Evolutionary conservation across 2,888 invertebrate species (phyloP), one percentile per base, ranked within the genome.

Genomic region (Drosophila bunnanda): DNA sequence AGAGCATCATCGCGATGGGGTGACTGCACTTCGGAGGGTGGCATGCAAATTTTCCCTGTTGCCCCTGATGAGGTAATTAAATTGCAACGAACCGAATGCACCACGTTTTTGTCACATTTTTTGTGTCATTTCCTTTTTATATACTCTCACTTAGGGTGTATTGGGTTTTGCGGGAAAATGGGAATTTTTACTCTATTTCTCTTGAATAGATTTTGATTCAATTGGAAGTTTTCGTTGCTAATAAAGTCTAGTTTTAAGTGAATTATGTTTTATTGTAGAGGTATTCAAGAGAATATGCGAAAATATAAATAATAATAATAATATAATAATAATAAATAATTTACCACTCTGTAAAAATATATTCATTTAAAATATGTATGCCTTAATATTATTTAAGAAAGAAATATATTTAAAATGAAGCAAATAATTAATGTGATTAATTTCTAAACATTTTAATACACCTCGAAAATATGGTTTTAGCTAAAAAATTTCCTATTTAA

Each of bases 51-150:
- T 78, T 76, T 38, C 36, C 13, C 17, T 53, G 60, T 66, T 28
- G 25, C 34, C 77, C 20, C 75, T 78, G 77, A 79, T 79, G 75
- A 78, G 78, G 79, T 80, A 81, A 89, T 89, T 89, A 85, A 83
- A 77, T 68, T 77, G 68, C 67, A 79, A 79, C 71, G 62, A 54
- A 57, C n/a, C 46, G 76, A 66, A 80, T 69, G 70, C 78, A 78
- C 75, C 69, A 56, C 75, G 75, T 81, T 77, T 67, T 70, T 79
- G 67, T 80, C 65, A 66, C 73, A 64, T 70, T 79, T 82, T 75
- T 50, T 46, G 38, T n/a, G 38, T n/a, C 43, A 36, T 39, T 61
- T 53, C 22, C 34, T 34, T 28, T 41, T 64, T 59, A 34, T 41
- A 17, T 25, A 13, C 53, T 39, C 53, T 46, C 20, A 0, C 3